phyloP scores from a whole-genome alignment of 2,113 vertebrate species.

The Passer montanus region DNA sequence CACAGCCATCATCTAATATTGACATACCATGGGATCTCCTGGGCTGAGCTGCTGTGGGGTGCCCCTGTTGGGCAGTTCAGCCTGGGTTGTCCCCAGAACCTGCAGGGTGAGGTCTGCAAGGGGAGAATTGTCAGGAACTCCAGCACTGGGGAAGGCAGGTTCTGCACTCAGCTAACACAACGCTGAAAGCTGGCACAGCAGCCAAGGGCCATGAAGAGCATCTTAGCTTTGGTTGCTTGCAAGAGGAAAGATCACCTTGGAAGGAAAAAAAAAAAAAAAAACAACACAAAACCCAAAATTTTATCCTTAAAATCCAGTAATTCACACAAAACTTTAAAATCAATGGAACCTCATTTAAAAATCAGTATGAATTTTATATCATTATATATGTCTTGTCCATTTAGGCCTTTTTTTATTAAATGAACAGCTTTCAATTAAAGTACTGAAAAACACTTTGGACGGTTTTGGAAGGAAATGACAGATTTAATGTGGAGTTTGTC shows the following conservation, averaged over 20 bases:
- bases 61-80: background rate
- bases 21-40: background rate
- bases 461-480: background rate
- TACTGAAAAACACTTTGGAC: background rate
- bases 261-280: fast-evolving
- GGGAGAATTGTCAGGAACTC: background rate
- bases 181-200: background rate
- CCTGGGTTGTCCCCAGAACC: background rate
- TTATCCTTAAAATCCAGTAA: background rate
- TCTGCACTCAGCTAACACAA: background rate
- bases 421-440: background rate
- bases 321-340: background rate
- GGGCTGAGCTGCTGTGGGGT: background rate
- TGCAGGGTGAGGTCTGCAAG: background rate
- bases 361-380: background rate
- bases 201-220: background rate
- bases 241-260: background rate
- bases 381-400: background rate
- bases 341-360: background rate
- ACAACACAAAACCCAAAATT: background rate
- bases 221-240: background rate
- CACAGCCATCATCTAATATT: no score
- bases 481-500: background rate
- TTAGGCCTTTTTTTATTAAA: background rate
- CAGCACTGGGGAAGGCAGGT: background rate